Evolutionary conservation across 2,888 invertebrate species (phyloP).

Genomic region (Gastrophysa polygoni): DNA sequence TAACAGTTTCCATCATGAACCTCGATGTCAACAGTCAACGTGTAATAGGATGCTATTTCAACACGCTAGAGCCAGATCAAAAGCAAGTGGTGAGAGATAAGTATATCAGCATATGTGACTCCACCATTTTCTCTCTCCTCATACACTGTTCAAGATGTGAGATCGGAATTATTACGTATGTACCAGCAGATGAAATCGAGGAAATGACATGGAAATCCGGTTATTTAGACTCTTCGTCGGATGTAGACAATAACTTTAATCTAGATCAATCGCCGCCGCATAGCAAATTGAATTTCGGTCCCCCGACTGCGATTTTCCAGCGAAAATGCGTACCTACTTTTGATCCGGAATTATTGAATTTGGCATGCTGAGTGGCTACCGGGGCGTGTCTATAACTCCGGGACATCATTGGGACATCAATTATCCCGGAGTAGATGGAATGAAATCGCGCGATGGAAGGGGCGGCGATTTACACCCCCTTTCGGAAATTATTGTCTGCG

Average conservation of each 20-base stretch:
- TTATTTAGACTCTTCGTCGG: not conserved
- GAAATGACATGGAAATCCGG: not conserved
- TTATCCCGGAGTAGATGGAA: slow-evolving; percentile 38
- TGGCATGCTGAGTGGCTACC: slow-evolving; percentile 35
- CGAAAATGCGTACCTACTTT: slow-evolving; percentile 10
- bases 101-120: too few species aligned
- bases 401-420: slow-evolving; percentile 45
- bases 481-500: slow-evolving; percentile 46
- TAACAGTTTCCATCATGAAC: too few species aligned
- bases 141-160: too few species aligned
- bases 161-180: too few species aligned
- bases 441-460: slow-evolving; percentile 39
- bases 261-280: not conserved
- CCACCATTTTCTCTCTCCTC: too few species aligned
- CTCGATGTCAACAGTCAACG: too few species aligned
- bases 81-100: too few species aligned
- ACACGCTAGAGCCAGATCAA: too few species aligned
- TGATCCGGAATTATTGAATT: slow-evolving; percentile 23
- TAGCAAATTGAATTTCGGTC: not conserved
- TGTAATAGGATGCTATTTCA: too few species aligned
- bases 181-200: not conserved
- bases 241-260: not conserved
- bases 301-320: not conserved
- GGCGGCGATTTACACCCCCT: slow-evolving; percentile 35
- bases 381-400: slow-evolving; percentile 34